These are phyloP conservation scores for Carettochelys insculpta DNA, from an alignment of 2,113 vertebrate species.

Conservation along the genomic window DNA sequence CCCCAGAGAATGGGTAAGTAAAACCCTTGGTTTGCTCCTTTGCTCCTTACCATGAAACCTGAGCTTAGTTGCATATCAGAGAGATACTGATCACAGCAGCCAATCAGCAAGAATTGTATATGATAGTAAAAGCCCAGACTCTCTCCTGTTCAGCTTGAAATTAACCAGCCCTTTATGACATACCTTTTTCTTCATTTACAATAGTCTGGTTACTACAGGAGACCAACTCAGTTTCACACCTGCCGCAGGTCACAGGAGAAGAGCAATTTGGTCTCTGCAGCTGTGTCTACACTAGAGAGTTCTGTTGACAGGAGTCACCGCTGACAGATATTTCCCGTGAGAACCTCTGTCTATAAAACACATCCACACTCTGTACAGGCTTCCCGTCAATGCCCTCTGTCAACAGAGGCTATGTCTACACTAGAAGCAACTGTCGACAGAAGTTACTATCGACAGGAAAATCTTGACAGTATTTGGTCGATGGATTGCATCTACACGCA, in stretches of 20 bases:
- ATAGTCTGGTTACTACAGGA: neutral
- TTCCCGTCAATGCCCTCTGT: too few relatives aligned
- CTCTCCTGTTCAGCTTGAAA: neutral
- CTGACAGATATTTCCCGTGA: too few relatives aligned
- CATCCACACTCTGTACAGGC: too few relatives aligned
- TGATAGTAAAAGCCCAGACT: neutral
- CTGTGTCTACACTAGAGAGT: too few relatives aligned
- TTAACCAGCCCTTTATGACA: neutral
- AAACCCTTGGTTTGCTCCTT: too few relatives aligned
- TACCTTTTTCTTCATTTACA: neutral
- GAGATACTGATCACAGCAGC: neutral
- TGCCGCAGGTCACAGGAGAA: neutral
- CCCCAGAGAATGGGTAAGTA: constrained; percentile 16
- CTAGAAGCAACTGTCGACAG: too few relatives aligned
- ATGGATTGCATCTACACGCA: too few relatives aligned
- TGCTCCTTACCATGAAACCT: constrained; percentile 10
- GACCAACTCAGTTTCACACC: neutral
- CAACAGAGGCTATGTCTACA: too few relatives aligned
- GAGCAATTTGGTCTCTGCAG: neutral
- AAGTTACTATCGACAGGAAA: too few relatives aligned
- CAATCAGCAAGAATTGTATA: neutral
- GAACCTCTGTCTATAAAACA: too few relatives aligned
- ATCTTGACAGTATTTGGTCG: too few relatives aligned
- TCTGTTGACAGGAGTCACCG: too few relatives aligned
- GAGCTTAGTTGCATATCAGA: neutral